Conservation (phyloP, 2,888 invertebrate genomes). For the Dicyrtomina minuta region DNA sequence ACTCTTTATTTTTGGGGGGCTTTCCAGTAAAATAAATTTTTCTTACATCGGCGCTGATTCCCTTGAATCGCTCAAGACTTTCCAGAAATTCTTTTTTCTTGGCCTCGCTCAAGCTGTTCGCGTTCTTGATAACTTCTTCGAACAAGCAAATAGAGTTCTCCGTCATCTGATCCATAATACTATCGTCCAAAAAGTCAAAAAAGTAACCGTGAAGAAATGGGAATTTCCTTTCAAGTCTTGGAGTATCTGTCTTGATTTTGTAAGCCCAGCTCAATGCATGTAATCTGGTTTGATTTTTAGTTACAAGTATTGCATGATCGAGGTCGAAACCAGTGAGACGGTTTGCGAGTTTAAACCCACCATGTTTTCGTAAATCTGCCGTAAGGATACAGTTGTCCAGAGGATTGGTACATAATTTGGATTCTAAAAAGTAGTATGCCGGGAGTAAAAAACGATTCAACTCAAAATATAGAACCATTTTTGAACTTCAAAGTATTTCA, state of each 20-base stretch:
- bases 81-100: not conserved
- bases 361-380: slow-evolving; percentile 17
- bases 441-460: no score
- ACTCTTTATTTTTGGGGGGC: not conserved
- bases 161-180: not conserved
- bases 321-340: slow-evolving; percentile 19
- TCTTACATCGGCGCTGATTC: not conserved
- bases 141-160: not conserved
- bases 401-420: not conserved
- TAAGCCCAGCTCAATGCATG: slow-evolving; percentile 22
- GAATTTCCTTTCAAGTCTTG: not conserved
- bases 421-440: not conserved
- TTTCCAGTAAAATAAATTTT: not conserved
- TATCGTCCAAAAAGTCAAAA: not conserved
- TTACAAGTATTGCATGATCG: not conserved
- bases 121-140: not conserved
- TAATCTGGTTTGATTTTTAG: slow-evolving; percentile 5
- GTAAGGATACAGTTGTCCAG: slow-evolving; percentile 27
- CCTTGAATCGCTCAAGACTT: not conserved
- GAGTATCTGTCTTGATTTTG: not conserved
- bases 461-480: not conserved
- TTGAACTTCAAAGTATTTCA: not conserved
- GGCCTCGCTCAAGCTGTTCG: not conserved
- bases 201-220: not conserved
- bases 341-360: slow-evolving; percentile 7